These are phyloP conservation scores for Lacanobia wlatinum DNA, from an alignment of 2,888 invertebrate genomes.

Conservation along the genomic window DNA sequence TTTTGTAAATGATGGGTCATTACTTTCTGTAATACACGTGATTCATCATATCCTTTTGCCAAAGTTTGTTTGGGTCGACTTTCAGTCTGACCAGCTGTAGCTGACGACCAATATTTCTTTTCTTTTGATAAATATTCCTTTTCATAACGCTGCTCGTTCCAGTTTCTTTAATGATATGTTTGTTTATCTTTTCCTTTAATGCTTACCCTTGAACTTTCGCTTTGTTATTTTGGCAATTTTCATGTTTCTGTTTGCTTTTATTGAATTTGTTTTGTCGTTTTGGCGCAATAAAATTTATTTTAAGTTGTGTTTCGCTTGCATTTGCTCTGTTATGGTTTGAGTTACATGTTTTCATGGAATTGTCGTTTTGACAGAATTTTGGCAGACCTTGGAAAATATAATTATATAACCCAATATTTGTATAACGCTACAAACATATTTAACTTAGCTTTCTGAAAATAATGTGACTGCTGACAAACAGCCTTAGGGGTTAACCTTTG, in stretches of 20 bases:
- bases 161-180: conserved; percentile 38
- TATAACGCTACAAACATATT: neutral
- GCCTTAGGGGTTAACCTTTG: conserved; percentile 13
- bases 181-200: conserved; percentile 18
- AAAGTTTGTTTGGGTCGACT: conserved; percentile 34
- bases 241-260: conserved; percentile 13
- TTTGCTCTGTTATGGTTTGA: conserved; percentile 17
- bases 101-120: conserved; percentile 37
- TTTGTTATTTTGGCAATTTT: conserved; percentile 36
- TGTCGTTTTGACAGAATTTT: conserved; percentile 1
- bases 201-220: conserved; percentile 49
- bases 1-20: conserved; percentile 8
- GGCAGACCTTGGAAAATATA: neutral
- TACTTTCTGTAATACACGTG: conserved; percentile 6
- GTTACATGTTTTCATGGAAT: conserved; percentile 9
- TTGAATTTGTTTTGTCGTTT: conserved; percentile 25
- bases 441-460: conserved; percentile 8
- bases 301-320: conserved; percentile 4
- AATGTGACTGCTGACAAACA: conserved; percentile 22
- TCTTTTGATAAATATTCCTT: conserved; percentile 43
- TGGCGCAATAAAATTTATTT: conserved; percentile 25
- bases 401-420: conserved; percentile 1
- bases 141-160: conserved; percentile 13
- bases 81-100: conserved; percentile 35
- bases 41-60: conserved; percentile 32